phyloP scores from a whole-genome alignment of 1,140 invertebrate genomes.

The Neodiprion pinetum region DNA sequence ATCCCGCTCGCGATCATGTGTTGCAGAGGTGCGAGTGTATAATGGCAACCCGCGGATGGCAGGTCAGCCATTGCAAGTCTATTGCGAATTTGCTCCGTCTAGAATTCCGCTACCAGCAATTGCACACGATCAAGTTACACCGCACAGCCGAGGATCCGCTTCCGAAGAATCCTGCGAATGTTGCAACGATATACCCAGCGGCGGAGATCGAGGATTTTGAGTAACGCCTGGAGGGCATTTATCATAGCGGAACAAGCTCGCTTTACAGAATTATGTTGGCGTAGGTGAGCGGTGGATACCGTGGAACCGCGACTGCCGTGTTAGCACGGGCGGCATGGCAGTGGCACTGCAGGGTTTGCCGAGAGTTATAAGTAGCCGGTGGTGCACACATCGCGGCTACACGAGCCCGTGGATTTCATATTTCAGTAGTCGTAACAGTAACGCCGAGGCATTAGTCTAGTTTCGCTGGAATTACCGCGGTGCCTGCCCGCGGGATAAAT shows the following conservation, averaged over 20 bases:
- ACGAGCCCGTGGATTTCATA: conserved; percentile 23
- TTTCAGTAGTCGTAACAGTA: conserved; percentile 33
- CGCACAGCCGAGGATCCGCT: neutral
- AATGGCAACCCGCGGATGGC: no score
- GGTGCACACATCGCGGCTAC: neutral
- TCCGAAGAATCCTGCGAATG: conserved; percentile 8
- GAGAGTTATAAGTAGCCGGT: conserved; percentile 20
- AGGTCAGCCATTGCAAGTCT: neutral
- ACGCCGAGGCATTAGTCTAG: conserved; percentile 30
- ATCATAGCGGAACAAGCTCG: conserved; percentile 36
- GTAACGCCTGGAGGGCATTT: conserved; percentile 30
- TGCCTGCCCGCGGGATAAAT: neutral
- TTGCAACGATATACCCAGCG: conserved; percentile 21
- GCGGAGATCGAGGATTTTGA: conserved; percentile 29
- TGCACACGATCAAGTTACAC: no score
- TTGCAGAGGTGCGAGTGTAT: no score
- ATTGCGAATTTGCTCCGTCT: neutral
- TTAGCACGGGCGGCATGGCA: conserved; percentile 8
- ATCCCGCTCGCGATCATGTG: no score
- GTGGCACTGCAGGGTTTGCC: neutral
- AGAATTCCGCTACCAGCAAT: no score
- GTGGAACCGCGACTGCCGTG: neutral
- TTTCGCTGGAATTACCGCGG: conserved; percentile 24
- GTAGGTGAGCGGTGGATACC: neutral
- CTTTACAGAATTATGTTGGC: conserved; percentile 32